phyloP scores from a whole-genome alignment of 2,888 invertebrate species.

The Macrophya annulata region DNA sequence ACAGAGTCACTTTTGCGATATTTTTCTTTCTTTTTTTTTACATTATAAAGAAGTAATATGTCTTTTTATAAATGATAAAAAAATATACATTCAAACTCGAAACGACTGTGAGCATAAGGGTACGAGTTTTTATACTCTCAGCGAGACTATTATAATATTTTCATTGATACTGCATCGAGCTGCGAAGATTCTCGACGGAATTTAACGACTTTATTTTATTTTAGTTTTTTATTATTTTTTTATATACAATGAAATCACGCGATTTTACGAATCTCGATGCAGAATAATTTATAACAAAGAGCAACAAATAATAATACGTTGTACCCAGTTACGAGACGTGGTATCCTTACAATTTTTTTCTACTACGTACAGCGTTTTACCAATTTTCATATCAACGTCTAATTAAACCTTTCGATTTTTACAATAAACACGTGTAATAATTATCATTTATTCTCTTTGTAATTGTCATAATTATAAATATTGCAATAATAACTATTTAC shows the following conservation, averaged over 20 bases:
- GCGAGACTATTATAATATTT: slow-evolving; percentile 36
- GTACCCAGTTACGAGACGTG: slow-evolving; percentile 26
- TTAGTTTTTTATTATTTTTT: slow-evolving; percentile 13
- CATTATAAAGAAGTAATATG: slow-evolving; percentile 29
- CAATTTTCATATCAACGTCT: neutral
- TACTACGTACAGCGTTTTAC: slow-evolving; percentile 5
- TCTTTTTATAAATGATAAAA: slow-evolving; percentile 42
- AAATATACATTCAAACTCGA: slow-evolving; percentile 30
- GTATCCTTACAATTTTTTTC: slow-evolving; percentile 22
- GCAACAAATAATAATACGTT: slow-evolving; percentile 24
- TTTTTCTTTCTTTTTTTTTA: neutral
- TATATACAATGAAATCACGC: slow-evolving; percentile 44
- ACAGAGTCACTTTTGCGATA: slow-evolving; percentile 20
- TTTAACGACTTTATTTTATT: neutral
- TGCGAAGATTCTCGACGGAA: slow-evolving; percentile 6
- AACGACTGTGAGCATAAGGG: slow-evolving; percentile 26
- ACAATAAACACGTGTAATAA: slow-evolving; percentile 8
- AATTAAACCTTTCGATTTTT: slow-evolving; percentile 26
- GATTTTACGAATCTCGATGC: slow-evolving; percentile 32
- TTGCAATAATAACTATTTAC: slow-evolving; percentile 27
- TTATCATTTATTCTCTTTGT: slow-evolving; percentile 48
- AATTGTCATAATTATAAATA: slow-evolving; percentile 45
- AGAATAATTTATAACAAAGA: slow-evolving; percentile 16
- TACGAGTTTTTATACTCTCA: slow-evolving; percentile 31
- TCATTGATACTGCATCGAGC: slow-evolving; percentile 42